Evolutionary conservation across 2,888 invertebrate species (phyloP), one percentile per base, ranked within the genome.

Genomic region (Tenthredo amoena): DNA sequence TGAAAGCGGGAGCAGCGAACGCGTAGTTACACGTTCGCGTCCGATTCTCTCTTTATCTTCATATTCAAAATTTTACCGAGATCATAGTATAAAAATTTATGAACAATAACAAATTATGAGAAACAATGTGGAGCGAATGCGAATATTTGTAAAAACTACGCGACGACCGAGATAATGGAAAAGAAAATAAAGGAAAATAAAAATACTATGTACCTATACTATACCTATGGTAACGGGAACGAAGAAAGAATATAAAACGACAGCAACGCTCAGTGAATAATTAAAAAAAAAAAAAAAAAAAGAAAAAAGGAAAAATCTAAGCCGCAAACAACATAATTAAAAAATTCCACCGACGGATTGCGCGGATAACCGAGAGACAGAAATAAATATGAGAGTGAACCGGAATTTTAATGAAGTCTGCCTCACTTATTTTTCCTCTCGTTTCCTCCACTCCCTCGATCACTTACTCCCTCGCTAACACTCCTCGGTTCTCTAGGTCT

Each of bases 331-430:
- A 87, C 62, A 82, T 85, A 87, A 86, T 86, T 85, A 86, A 88
- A 89, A 89, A 89, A 87, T 88, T 87, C 87, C 86, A 85, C 84
- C 83, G 62, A 87, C 47, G 87, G 88, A 87, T 89, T 87, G 86
- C 85, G 86, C 83, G 88, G 88, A 87, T 86, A 84, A 84, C 87
- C 87, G 86, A 85, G 84, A 86, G 87, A 87, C 86, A 87, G 87
- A 89, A 89, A 88, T 90, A 90, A 90, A 91, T 89, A 89, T 87
- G 85, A 85, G 84, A 84, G 81, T 86, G 84, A 83, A 86, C 87
- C 86, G 89, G 90, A 89, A 90, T 91, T 90, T 90, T 90, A 91
- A 91, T 90, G 87, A 90, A 90, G 88, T 90, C 88, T 86, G 86
- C 86, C 62, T 83, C 83, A 71, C 68, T 83, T 71, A 83, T 83